Evolutionary conservation across 1,140 invertebrate species (phyloP), one percentile per base, ranked within the genome.

Genomic region (Drosophila setifemur): DNA sequence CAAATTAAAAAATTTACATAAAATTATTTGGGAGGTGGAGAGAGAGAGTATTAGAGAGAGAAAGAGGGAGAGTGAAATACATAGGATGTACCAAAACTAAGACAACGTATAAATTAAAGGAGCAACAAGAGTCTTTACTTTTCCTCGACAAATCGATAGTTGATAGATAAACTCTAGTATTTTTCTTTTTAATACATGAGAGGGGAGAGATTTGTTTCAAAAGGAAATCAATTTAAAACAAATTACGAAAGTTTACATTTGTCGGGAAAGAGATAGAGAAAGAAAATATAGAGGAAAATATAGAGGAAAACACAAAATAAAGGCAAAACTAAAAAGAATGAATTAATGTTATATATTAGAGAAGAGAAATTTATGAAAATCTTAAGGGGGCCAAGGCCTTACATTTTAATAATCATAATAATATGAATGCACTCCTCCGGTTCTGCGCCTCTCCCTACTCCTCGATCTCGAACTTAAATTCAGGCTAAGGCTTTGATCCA

Each of bases 301-400:
- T 33, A 31, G 9, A 31, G 14, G 14, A 43, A 14, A 28, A 48
- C 42, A 31, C 18, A 43, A 43, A 50, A 63, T n/a, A 64, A 64
- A 52, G 25, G 28, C 11, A 26, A 55, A 48, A 73, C 57, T 50
- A 19, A 53, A 37, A 29, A 39, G 25, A 57, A 57, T 68, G 55
- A 44, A 43, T 72, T 64, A 48, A 67, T 61, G 45, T 67, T 28
- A 52, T 71, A 12, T 12, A 12, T 33, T 14, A 53, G 57, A 49
- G 55, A 57, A 42, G 50, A 50, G 43, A 28, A 83, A 70, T n/a
- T n/a, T n/a, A n/a, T 81, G 76, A 43, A 82, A 60, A 79, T 68
- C 73, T 75, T 26, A 58, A n/a, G n/a, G 48, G 28, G 19, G 33
- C 33, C 60, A 39, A 43, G 60, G 45, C 37, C 42, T 43, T 29